Conservation (phyloP, 2,113 vertebrate genomes). For the Hystrix cristata region DNA sequence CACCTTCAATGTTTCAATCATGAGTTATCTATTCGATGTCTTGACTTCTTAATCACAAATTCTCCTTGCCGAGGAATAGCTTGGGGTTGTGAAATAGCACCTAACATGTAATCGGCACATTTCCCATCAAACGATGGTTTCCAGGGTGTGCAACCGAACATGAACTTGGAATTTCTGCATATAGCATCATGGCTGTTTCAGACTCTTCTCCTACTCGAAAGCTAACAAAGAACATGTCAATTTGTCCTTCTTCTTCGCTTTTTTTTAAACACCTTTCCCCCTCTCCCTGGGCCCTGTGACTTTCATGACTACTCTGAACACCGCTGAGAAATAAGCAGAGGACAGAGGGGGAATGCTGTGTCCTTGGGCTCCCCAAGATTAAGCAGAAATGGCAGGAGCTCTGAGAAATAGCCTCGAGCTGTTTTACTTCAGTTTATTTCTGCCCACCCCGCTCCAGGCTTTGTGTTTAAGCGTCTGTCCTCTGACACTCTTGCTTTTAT, state of each 20-base stretch:
- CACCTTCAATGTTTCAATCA: background rate
- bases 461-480: slow-evolving; percentile 5
- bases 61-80: background rate
- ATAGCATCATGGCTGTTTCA: background rate
- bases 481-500: background rate
- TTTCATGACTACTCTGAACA: background rate
- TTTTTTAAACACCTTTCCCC: background rate
- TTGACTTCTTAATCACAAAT: slow-evolving; percentile 27
- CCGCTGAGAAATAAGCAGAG: background rate
- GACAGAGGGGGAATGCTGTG: background rate
- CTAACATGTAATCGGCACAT: background rate
- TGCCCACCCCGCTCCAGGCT: background rate
- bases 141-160: background rate
- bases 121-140: background rate
- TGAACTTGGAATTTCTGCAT: background rate
- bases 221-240: slow-evolving; percentile 1
- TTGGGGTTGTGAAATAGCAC: background rate
- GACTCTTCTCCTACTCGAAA: background rate
- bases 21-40: background rate
- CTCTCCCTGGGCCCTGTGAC: background rate
- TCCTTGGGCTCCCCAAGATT: background rate
- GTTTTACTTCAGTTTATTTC: slow-evolving; percentile 13
- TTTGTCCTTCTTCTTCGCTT: background rate
- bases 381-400: background rate
- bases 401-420: background rate